A percentile compares a stretch with the other conserved stretches of the same genome.
These are phyloP conservation scores for Melanchra persicariae DNA, from an alignment of 2,888 invertebrate genomes.

Conservation along the genomic window DNA sequence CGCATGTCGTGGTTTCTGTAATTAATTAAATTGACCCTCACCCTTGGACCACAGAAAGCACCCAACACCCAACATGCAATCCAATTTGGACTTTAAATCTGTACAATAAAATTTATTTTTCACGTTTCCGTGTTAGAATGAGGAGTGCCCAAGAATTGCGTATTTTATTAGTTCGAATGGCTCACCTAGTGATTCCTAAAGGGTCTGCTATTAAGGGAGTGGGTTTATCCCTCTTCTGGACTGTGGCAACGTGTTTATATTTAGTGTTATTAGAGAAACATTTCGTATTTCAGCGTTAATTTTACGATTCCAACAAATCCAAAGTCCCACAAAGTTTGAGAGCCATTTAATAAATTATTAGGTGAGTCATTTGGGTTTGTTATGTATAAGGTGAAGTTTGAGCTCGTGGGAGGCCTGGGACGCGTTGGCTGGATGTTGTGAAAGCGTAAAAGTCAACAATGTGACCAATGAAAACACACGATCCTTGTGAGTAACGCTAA, in stretches of 20 bases:
- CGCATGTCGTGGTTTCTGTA: conserved; percentile 83
- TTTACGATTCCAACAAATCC: conserved; percentile 58
- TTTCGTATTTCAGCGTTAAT: conserved; percentile 65
- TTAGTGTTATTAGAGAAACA: conserved; percentile 68
- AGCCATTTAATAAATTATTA: conserved; percentile 51
- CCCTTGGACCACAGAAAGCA: conserved; percentile 77
- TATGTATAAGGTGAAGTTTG: conserved; percentile 17
- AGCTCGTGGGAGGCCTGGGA: conserved; percentile 33
- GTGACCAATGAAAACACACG: conserved; percentile 16
- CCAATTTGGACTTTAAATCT: conserved; percentile 75
- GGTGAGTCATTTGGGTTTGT: conserved; percentile 47
- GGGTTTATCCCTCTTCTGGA: conserved; percentile 74
- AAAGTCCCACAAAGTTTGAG: conserved; percentile 43
- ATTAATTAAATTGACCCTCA: conserved; percentile 87
- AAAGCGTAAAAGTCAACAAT: conserved; percentile 45
- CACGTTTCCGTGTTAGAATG: conserved; percentile 63
- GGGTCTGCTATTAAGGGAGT: conserved; percentile 78
- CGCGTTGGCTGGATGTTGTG: conserved; percentile 33
- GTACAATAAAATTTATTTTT: conserved; percentile 70
- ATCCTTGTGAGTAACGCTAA: neutral
- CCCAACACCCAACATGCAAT: conserved; percentile 66
- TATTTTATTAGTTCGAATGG: conserved; percentile 81
- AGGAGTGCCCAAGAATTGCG: conserved; percentile 79
- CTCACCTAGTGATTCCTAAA: conserved; percentile 81
- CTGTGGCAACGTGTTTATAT: conserved; percentile 76